phyloP scores from a whole-genome alignment of 2,113 vertebrate species.

The Neomonachus schauinslandi region DNA sequence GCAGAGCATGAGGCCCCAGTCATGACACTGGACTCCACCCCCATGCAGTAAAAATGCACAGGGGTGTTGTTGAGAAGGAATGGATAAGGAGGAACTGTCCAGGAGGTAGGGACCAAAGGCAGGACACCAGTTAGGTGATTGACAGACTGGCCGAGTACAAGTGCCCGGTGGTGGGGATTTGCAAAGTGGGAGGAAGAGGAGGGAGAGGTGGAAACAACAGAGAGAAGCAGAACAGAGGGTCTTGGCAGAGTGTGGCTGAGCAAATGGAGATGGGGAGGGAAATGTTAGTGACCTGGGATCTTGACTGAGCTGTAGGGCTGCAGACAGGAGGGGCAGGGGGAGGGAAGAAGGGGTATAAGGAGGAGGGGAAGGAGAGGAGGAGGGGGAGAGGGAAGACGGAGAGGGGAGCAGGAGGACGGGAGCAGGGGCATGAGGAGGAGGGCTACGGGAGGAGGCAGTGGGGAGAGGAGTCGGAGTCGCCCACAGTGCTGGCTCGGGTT shows the following conservation, averaged over 20 bases:
- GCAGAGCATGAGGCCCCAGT: neutral
- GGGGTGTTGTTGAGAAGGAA: neutral
- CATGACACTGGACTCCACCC: too few relatives aligned
- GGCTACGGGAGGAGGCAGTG: neutral
- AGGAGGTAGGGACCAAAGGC: neutral
- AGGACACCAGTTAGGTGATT: neutral
- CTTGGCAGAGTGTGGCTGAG: neutral
- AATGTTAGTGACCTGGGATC: neutral
- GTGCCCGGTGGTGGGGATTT: neutral
- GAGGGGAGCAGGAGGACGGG: neutral
- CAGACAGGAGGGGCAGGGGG: neutral
- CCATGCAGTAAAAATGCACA: neutral
- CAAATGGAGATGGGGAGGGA: neutral
- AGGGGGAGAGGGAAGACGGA: too few relatives aligned
- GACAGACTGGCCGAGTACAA: neutral
- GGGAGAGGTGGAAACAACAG: neutral
- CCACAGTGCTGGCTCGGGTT: neutral
- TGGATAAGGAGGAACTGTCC: neutral
- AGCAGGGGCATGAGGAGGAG: neutral
- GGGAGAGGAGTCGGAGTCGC: neutral
- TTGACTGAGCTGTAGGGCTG: neutral
- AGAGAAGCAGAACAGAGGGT: neutral
- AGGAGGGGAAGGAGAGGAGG: too few relatives aligned
- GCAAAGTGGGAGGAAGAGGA: neutral
- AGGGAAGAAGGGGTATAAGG: neutral